Base-by-base conservation (phyloP, 1,140 invertebrate species). In the Thaumatotibia leucotreta region DNA sequence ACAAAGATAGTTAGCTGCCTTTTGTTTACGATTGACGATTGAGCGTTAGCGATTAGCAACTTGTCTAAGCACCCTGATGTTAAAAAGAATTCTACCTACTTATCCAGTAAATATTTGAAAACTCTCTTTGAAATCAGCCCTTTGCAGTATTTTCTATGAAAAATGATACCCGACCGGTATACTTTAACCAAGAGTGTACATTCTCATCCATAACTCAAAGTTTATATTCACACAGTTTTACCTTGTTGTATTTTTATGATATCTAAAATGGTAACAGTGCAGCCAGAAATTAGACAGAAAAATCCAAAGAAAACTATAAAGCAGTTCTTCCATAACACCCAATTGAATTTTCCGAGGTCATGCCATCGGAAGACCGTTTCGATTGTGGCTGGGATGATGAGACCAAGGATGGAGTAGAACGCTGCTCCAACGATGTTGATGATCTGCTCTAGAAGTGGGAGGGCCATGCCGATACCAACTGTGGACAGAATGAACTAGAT, bases 351-450 rank as follows among this genome's bases (percentile, higher is more conserved):
- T 11, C 95, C 95, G 1, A 95, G 92, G 29, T 93, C 89, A 24
- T 95, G 91, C 93, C 94, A 95, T 65, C 92, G 86, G 20, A 94
- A 94, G 0, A 95, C 92, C 0, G 96, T 95, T 75, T 98, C 96
- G 23, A 98, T 93, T 33, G 97, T 76, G 1, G 96, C 95, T 33
- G 98, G 98, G 70, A 97, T 94, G 35, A 97, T 95, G 4, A 94
- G 85, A 22, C 98, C 97, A n/a, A 98, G 92, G 54, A 96, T 94
- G 4, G 96, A 96, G 75, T 97, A 96, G 80, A 96, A 96, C 32
- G 97, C 90, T 0, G 98, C 95, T 8, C 97, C 98, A 20, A 98
- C 95, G 23, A 98, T 91, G 58, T 96, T 95, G 67, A 98, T 98
- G 73, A 98, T 94, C n/a, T 97, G 93, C 64, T 97, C 97, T 65